Base-by-base conservation (phyloP, 1,140 invertebrate genomes). In the Halictus rubicundus region DNA sequence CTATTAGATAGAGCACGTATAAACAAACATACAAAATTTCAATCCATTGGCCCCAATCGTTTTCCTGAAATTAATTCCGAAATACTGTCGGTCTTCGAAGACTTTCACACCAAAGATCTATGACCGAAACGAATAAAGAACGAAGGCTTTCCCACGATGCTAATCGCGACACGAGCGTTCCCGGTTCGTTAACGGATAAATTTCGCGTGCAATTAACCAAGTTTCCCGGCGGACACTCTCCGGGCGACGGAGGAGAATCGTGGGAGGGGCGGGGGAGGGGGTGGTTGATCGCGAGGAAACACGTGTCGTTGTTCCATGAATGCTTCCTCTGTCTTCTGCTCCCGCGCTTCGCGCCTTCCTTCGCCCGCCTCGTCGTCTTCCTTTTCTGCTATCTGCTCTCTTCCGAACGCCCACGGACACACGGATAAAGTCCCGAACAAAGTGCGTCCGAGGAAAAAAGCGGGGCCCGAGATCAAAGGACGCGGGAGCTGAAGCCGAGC, bases 241-340 rank as follows among this genome's bases (percentile, higher is more conserved):
- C 12, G 23, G 19, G 32, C 8, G 19, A 8, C 32, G 52, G 27
- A 23, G 16, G 39, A 4, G 39, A 9, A 42, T 9, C 7, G 39
- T 9, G 39, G 37, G 8, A 8, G 49, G 14, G 2, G 32, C 19
- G 32, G 2, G 27, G 42, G 27, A 39, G 49, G 49, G 49, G 7
- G 7, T n/a, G 7, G 7, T n/a, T 12, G 16, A 46, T 14, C 10
- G 68, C 59, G 65, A 78, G 66, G 68, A 71, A 78, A 78, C 75
- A 78, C 75, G 75, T 78, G 75, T 78, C 68, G 64, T 14, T 39
- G 75, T 71, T 71, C 68, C 75, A 78, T 78, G 75, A 78, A 78
- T 70, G 75, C 75, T 71, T 27, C 68, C 25, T 78, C 75, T 78
- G 75, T 78, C 68, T 54, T 64, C 23, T 7, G 46, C 25, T 7